Base-by-base conservation (phyloP, 2,113 vertebrate species). In the Brachyhypopomus gauderio region DNA sequence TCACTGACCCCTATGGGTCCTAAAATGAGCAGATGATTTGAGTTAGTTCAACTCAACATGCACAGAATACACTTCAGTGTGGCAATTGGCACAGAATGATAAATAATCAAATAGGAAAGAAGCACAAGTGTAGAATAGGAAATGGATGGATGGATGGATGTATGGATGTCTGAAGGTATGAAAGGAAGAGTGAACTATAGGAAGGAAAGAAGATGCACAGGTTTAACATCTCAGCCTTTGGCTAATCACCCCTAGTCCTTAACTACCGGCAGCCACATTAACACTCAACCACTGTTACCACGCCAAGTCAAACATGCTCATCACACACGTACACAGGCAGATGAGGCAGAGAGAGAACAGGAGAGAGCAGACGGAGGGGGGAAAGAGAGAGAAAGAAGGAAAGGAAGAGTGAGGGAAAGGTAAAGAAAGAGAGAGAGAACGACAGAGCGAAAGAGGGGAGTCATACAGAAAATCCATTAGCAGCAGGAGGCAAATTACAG, bases 401-500 rank as follows among this genome's bases (percentile, higher is more conserved):
- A 25, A 34, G 66, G 41, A 34, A 59, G 52, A 45, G 34, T 22
- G 45, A 38, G 78, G 79, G 69, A 56, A 41, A 78, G 75, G 62
- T 76, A 79, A 56, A 12, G 36, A 38, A 59, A 72, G 62, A 62
- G 77, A 38, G 20, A 52, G 56, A 70, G 41, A 66, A 36, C 20
- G 63, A 73, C 58, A 59, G 34, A 67, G 52, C 66, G 70, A 75
- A 30, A 72, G 30, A 59, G 70, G 67, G 80, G 85, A 85, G 81
- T 79, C 81, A 85, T 84, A 87, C 80, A 88, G 62, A 88, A 86
- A 87, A 85, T 86, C 86, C 86, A 88, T 89, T 87, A 88, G 85
- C 86, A 83, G 85, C 85, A 72, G 88, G 84, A 86, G 84, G 81
- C 79, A 87, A 89, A 86, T 87, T 87, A 87, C 85, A 87, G 82